phyloP scores from a whole-genome alignment of 2,797 vertebrate species.

The Pangasius krempfi region DNA sequence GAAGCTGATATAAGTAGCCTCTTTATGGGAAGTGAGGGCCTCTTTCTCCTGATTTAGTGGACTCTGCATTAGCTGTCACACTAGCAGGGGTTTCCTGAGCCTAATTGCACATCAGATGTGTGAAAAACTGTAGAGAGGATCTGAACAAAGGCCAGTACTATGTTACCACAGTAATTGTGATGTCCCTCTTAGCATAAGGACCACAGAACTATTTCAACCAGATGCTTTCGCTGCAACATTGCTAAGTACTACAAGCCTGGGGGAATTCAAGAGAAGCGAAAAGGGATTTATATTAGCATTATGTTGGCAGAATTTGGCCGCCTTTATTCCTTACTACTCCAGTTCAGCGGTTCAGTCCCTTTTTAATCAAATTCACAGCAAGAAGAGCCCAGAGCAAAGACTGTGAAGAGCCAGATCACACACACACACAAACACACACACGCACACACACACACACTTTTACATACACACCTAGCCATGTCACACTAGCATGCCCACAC shows the following conservation, averaged over 20 bases:
- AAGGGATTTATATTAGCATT: conserved; percentile 52
- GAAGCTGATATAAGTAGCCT: conserved; percentile 57
- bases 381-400: conserved; percentile 54
- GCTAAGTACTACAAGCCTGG: conserved; percentile 45
- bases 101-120: conserved; percentile 76
- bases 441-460: neutral
- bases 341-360: conserved; percentile 47
- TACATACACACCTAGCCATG: neutral
- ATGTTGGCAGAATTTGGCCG: conserved; percentile 45
- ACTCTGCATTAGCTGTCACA: conserved; percentile 62
- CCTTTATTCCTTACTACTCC: conserved; percentile 52
- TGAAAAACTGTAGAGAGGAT: conserved; percentile 62
- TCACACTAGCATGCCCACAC: neutral
- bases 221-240: conserved; percentile 28
- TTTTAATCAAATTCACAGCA: conserved; percentile 55
- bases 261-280: conserved; percentile 44
- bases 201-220: conserved; percentile 38
- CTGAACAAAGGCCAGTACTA: conserved; percentile 39
- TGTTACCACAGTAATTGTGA: conserved; percentile 50
- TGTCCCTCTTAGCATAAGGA: conserved; percentile 57
- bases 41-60: conserved; percentile 57
- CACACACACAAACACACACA: neutral
- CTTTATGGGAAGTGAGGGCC: conserved; percentile 52
- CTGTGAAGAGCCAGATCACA: conserved; percentile 33
- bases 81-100: conserved; percentile 65